Base-by-base conservation (phyloP, 2,797 vertebrate genomes). In the Muscicapa striata region DNA sequence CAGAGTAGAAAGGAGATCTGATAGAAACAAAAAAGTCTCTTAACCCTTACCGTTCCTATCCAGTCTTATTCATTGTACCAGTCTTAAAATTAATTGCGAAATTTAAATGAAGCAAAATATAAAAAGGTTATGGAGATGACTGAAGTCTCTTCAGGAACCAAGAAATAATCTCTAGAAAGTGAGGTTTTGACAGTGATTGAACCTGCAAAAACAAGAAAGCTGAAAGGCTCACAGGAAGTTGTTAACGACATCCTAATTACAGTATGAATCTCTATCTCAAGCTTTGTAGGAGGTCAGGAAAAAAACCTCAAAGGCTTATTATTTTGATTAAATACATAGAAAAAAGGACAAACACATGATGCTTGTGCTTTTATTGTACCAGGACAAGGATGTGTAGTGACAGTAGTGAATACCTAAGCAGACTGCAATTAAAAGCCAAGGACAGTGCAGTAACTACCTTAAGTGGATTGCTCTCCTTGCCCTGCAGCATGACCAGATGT, bases 211-310 rank as follows among this genome's bases (percentile, higher is more conserved):
- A 78, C 38, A 20, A 14, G 63, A 94, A 92, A 79, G 84, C 69
- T 94, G 89, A 75, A 90, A 94, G 40, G 21, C n/a, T 75, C 41
- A 32, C 70, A 94, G 57, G 58, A 86, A 94, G 38, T 77, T 96
- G 80, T 77, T 95, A 94, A 96, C 94, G 93, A 76, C 70, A 92
- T 86, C 59, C 52, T 91, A 92, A 93, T 96, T 93, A 90, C 41
- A 55, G 55, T 46, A 83, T 57, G 76, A 87, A 69, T 91, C 80
- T 95, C 57, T 58, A 76, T 86, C 59, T 81, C 62, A 93, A 64
- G 14, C 68, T 95, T 87, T 45, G 27, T 34, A 69, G 89, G 48
- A 82, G 12, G 23, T 43, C 7, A 13, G 15, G 15, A 20, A 10
- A 73, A 57, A 67, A 24, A 8, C 2, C 1, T 38, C 13, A 26